Percentiles rank a stretch among this genome's conserved stretches.
These are phyloP conservation scores for Nansenia antarctica DNA, from an alignment of 2,113 vertebrate genomes.

Conservation along the genomic window DNA sequence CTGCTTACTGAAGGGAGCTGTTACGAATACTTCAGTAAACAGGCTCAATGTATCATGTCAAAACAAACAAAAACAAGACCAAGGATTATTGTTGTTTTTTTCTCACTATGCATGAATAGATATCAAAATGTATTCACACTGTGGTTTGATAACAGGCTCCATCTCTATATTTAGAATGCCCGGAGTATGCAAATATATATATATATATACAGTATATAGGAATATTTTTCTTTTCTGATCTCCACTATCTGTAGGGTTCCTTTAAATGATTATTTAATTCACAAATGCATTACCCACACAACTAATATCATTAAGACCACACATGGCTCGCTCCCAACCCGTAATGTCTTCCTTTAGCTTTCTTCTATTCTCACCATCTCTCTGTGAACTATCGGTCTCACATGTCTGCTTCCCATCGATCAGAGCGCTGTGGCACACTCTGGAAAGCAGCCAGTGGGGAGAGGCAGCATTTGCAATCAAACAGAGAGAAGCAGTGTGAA, in stretches of 20 bases:
- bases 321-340: slow-evolving; percentile 27
- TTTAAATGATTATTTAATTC: slow-evolving; percentile 38
- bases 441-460: slow-evolving; percentile 67
- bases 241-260: slow-evolving; percentile 33
- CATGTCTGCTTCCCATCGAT: slow-evolving; percentile 69
- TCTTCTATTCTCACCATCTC: slow-evolving; percentile 47
- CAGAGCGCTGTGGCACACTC: slow-evolving; percentile 53
- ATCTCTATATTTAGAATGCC: neutral
- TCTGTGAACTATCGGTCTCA: slow-evolving; percentile 60
- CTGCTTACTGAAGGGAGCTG: slow-evolving; percentile 59
- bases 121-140: slow-evolving; percentile 45
- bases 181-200: neutral
- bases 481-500: slow-evolving; percentile 75
- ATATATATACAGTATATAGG: neutral
- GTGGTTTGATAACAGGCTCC: slow-evolving; percentile 42
- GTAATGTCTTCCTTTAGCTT: slow-evolving; percentile 33
- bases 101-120: slow-evolving; percentile 36
- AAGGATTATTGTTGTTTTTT: slow-evolving; percentile 55
- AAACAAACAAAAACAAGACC: slow-evolving; percentile 63
- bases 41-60: slow-evolving; percentile 60
- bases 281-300: slow-evolving; percentile 45
- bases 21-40: slow-evolving; percentile 61
- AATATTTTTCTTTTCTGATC: too few species aligned
- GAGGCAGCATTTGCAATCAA: slow-evolving; percentile 76
- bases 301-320: slow-evolving; percentile 56